Evolutionary conservation across 2,113 vertebrate species (phyloP).

Genomic region (Daboia siamensis): DNA sequence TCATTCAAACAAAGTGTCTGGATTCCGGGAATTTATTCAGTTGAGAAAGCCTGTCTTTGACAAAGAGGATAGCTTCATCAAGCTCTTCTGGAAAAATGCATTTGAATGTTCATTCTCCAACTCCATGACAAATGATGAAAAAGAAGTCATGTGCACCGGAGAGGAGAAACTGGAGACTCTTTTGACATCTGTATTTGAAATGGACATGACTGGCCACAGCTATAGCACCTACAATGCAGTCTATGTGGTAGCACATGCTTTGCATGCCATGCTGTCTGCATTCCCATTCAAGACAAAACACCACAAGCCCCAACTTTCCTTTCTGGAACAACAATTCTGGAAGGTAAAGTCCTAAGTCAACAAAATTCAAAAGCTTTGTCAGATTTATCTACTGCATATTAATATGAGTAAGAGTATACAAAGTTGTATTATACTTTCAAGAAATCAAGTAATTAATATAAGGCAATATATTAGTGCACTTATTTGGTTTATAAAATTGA

Average conservation of each 20-base stretch:
- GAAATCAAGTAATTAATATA: too few relatives aligned
- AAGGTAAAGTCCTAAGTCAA: neutral
- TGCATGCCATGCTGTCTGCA: neutral
- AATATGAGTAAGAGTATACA: too few relatives aligned
- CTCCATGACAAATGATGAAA: too few relatives aligned
- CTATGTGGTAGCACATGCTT: neutral
- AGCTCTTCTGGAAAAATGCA: too few relatives aligned
- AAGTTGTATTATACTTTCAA: too few relatives aligned
- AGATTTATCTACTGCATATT: neutral
- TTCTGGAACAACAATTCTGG: neutral
- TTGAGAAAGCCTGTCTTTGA: neutral
- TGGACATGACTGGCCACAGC: neutral
- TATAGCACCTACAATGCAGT: neutral
- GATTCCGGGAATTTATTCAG: slow-evolving; percentile 1
- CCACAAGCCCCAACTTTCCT: neutral
- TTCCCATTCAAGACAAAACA: too few relatives aligned
- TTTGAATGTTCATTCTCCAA: too few relatives aligned
- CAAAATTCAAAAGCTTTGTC: neutral
- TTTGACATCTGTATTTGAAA: neutral
- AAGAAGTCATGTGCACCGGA: too few relatives aligned
- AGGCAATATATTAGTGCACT: too few relatives aligned
- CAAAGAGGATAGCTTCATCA: neutral
- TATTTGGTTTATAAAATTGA: too few relatives aligned
- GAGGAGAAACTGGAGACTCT: too few relatives aligned
- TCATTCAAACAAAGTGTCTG: neutral